Conservation (phyloP, 1,140 invertebrate genomes). For the Temnothorax nylanderi region DNA sequence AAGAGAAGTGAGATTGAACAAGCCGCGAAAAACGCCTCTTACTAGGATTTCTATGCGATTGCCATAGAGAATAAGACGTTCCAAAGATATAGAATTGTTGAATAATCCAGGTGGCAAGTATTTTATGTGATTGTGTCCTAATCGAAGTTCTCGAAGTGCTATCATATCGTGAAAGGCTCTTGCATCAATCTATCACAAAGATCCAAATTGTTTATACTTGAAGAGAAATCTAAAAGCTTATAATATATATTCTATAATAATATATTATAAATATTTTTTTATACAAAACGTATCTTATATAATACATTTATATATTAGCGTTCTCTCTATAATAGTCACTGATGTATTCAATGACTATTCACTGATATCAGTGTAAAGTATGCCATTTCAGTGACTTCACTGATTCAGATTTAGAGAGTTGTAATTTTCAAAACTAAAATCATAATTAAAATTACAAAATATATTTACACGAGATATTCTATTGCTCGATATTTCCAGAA, state of each 20-base stretch:
- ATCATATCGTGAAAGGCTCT: constrained; percentile 41
- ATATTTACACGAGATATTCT: constrained; percentile 85
- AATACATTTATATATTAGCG: not conserved
- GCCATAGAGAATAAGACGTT: constrained; percentile 87
- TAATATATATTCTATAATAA: not conserved
- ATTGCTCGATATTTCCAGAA: constrained; percentile 83
- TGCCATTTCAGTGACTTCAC: too few relatives aligned
- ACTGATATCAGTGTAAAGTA: too few relatives aligned
- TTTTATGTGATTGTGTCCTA: constrained; percentile 87
- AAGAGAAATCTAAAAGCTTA: not conserved
- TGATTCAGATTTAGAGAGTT: too few relatives aligned
- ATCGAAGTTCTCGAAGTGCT: constrained; percentile 86
- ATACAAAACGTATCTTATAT: not conserved
- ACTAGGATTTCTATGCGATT: constrained; percentile 87
- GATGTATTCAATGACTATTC: too few relatives aligned
- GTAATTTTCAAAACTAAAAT: constrained; percentile 15
- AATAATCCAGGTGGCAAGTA: constrained; percentile 86
- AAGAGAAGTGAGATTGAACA: constrained; percentile 87
- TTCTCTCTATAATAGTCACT: too few relatives aligned
- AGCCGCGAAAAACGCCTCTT: constrained; percentile 85
- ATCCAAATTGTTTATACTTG: not conserved
- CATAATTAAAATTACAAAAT: not conserved
- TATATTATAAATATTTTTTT: not conserved
- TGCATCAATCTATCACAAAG: constrained; percentile 79
- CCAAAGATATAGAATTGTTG: constrained; percentile 81